Evolutionary conservation across 23 tunicate species (phyloP).

Genomic region (Ascidia mentula): DNA sequence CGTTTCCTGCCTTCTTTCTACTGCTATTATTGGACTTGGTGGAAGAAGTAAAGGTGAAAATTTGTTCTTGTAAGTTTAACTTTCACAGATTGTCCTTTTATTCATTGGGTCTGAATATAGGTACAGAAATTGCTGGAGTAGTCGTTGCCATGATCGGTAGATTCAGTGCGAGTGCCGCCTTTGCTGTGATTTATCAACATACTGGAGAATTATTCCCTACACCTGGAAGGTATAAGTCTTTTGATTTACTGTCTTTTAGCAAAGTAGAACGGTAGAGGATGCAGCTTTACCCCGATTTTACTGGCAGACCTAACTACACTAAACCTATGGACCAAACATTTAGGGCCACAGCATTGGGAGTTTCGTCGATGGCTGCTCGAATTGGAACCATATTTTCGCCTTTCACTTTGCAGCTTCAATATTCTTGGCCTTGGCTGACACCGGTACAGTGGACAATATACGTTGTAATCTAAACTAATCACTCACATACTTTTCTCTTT

Average conservation of each 20-base stretch:
- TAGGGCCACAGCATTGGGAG: constrained; percentile 24
- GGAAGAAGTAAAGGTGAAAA: neutral
- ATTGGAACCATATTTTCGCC: constrained; percentile 19
- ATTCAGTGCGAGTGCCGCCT: constrained; percentile 15
- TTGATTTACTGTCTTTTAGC: too few species aligned
- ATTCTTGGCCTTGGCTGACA: too few species aligned
- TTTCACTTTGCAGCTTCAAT: constrained; percentile 19
- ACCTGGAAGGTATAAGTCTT: constrained; percentile 18
- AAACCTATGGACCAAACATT: too few species aligned
- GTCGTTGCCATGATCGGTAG: constrained; percentile 33
- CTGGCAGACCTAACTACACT: too few species aligned
- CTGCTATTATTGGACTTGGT: neutral
- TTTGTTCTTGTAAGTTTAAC: neutral
- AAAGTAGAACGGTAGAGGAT: too few species aligned
- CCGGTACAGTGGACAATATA: too few species aligned
- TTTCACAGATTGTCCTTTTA: too few species aligned
- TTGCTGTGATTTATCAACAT: constrained; percentile 10
- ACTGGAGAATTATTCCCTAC: constrained; percentile 34
- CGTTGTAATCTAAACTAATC: neutral
- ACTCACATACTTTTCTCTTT: neutral
- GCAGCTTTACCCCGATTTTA: too few species aligned
- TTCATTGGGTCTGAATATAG: too few species aligned
- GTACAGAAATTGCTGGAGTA: neutral
- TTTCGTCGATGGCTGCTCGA: constrained; percentile 21
- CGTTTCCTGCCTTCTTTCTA: constrained; percentile 22